These are phyloP conservation scores for Conops quadrifasciatus DNA, from an alignment of 2,888 invertebrate species.

Conservation along the genomic window DNA sequence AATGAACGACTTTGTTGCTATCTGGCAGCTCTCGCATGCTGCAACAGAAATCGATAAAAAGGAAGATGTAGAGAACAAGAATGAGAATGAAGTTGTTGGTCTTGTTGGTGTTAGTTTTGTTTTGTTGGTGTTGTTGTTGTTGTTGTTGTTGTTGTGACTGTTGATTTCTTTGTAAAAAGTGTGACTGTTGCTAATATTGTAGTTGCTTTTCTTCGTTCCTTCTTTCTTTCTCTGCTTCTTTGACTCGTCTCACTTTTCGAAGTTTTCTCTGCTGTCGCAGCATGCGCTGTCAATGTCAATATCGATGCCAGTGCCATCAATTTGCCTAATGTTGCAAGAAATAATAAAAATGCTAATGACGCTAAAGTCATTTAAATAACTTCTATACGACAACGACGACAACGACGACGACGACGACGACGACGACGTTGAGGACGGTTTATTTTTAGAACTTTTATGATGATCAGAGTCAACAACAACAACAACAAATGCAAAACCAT, in stretches of 20 bases:
- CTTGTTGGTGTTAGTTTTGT: too few relatives aligned
- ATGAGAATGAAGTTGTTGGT: not conserved
- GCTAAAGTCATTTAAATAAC: conserved; percentile 14
- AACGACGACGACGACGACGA: too few relatives aligned
- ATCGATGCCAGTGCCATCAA: not conserved
- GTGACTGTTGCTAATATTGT: too few relatives aligned
- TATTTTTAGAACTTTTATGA: conserved; percentile 29
- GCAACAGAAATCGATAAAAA: too few relatives aligned
- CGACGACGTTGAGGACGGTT: not conserved
- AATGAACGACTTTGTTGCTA: not conserved
- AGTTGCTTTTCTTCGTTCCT: too few relatives aligned
- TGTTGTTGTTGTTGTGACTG: too few relatives aligned
- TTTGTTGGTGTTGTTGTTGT: too few relatives aligned
- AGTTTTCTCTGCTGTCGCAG: not conserved
- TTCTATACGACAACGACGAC: not conserved
- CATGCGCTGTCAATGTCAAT: not conserved
- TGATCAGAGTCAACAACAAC: not conserved
- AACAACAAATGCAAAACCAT: too few relatives aligned
- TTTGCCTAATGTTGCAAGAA: conserved; percentile 19
- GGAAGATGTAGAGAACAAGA: not conserved
- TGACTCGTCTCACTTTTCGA: not conserved
- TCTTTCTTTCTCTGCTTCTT: too few relatives aligned
- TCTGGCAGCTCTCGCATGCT: too few relatives aligned
- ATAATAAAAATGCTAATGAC: conserved; percentile 32
- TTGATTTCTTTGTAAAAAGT: too few relatives aligned